Base-by-base conservation (phyloP, 2,113 vertebrate species). In the Takifugu bimaculatus region DNA sequence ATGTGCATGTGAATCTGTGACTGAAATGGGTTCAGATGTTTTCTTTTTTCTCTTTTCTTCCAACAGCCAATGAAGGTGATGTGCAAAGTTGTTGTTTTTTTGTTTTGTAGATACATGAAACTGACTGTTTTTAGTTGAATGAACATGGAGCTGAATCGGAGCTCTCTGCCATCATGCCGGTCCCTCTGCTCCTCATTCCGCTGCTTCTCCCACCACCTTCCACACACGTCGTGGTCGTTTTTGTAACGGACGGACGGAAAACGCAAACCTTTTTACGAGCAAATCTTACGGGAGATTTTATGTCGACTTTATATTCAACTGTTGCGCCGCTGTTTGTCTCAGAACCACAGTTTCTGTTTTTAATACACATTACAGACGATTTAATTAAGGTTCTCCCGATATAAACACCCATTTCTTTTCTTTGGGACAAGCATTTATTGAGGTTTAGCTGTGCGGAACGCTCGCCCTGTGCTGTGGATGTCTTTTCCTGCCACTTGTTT, bases 101-200 rank as follows among this genome's bases (percentile, higher is more conserved):
- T 85, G 83, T 89, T 49, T 70, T 85, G 83, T 89, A 86, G 88
- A 83, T 85, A 76, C 69, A 73, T 80, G 67, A 77, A 85, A 87
- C 65, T 57, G n/a, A 49, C n/a, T 67, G 63, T 85, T 89, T 87
- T 87, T 85, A 78, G 75, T 77, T 86, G 71, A 85, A 78, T 85
- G 71, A 68, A 81, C 63, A 77, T 72, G 64, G 82, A 78, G 65
- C 78, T 74, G 67, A 90, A 88, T 39, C 35, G 2, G 35, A 39
- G 35, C 35, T 68, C 70, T 13, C 54, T 42, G 35, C 60, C 68
- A 71, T 75, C 74, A 68, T 44, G 75, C 63, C 74, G 63, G 80
- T 82, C 74, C 75, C 72, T 87, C 78, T 87, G 68, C 86, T 88
- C 9, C 7, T 39, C 35, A 39, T 39, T 39, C 35, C 35, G 35